Percentiles rank a stretch among this genome's conserved stretches.
Conservation (phyloP, 2,888 invertebrate species). For the Tenthredo amoena region DNA sequence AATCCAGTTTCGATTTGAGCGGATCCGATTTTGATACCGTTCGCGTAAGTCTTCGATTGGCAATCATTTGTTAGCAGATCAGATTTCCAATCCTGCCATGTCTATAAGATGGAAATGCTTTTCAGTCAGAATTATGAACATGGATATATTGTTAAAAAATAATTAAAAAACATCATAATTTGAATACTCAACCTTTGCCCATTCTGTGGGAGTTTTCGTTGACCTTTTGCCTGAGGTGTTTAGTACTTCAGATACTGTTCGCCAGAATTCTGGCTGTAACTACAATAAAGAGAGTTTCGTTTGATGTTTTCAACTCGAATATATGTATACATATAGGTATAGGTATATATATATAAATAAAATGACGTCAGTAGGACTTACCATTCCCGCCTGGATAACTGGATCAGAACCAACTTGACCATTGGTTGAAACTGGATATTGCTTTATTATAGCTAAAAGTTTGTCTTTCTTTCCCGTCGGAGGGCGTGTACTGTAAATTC, state of each 20-base stretch:
- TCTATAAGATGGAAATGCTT: background rate
- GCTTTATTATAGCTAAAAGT: background rate
- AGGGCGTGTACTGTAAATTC: background rate
- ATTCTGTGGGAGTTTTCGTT: background rate
- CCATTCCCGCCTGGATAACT: background rate
- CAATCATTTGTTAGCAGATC: background rate
- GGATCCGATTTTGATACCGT: background rate
- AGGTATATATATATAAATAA: too few species aligned
- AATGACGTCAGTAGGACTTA: background rate
- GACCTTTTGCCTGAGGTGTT: background rate
- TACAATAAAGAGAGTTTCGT: background rate
- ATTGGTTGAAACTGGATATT: background rate
- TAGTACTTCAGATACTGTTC: background rate
- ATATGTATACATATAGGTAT: too few species aligned
- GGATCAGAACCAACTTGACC: background rate
- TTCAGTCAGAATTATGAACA: background rate
- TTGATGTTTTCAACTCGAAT: background rate
- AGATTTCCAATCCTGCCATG: slow-evolving; percentile 18
- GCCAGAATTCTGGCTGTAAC: slow-evolving; percentile 8
- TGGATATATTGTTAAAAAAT: background rate
- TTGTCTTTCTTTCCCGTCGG: background rate
- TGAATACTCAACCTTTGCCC: background rate
- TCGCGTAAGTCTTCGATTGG: background rate
- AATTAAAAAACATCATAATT: background rate
- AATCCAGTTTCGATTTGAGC: background rate